phyloP scores from a whole-genome alignment of 2,888 invertebrate genomes.

The Parochlus steinenii region DNA sequence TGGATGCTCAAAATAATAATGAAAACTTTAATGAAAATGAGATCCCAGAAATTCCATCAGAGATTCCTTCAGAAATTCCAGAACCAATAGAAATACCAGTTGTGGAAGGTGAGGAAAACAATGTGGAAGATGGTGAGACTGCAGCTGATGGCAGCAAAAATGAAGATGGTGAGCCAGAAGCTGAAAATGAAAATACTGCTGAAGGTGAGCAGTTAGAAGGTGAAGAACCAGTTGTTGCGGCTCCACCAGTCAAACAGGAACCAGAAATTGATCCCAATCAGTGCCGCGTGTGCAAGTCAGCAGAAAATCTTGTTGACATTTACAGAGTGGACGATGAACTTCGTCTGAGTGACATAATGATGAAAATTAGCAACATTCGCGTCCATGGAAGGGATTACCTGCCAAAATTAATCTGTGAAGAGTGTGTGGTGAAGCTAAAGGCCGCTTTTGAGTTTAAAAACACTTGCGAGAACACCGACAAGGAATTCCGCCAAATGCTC shows the following conservation, averaged over 20 bases:
- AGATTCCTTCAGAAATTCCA: too few relatives aligned
- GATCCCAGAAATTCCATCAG: background rate
- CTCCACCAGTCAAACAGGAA: slow-evolving; percentile 11
- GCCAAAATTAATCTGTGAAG: slow-evolving; percentile 28
- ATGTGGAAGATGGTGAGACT: background rate
- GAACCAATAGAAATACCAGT: too few relatives aligned
- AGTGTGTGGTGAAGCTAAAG: slow-evolving; percentile 26
- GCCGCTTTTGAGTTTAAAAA: slow-evolving; percentile 27
- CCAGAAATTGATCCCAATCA: slow-evolving; percentile 23
- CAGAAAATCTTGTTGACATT: slow-evolving; percentile 22
- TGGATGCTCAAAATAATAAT: slow-evolving; percentile 8
- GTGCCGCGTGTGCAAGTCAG: slow-evolving; percentile 26
- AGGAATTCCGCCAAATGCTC: slow-evolving; percentile 26
- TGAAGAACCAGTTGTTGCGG: background rate
- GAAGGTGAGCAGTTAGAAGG: too few relatives aligned
- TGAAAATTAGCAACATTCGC: slow-evolving; percentile 26
- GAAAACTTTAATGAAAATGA: background rate
- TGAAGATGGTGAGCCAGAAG: background rate
- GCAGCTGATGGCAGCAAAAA: background rate
- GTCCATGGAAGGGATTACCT: slow-evolving; percentile 28
- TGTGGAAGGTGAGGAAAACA: background rate
- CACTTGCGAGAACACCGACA: slow-evolving; percentile 28
- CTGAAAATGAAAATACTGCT: background rate
- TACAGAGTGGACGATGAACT: slow-evolving; percentile 22
- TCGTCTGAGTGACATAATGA: slow-evolving; percentile 26